These are phyloP conservation scores for Sapayoa aenigma DNA, from an alignment of 2,113 vertebrate species.

Conservation along the genomic window DNA sequence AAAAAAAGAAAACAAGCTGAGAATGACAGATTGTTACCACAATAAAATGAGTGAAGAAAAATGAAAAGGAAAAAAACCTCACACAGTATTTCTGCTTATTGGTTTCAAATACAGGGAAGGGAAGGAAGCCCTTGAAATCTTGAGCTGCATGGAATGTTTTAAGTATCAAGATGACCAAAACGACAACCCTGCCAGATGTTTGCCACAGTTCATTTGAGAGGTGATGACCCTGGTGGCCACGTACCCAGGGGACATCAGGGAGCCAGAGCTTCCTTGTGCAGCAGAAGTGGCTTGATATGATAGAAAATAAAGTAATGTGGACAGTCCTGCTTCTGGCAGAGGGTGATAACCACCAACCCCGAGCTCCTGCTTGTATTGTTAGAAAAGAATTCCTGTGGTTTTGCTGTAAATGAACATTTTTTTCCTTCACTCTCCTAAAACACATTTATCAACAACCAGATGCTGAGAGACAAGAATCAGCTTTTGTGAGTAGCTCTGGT, in stretches of 20 bases:
- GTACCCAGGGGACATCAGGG: fast-evolving
- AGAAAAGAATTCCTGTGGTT: neutral
- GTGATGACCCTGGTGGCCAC: neutral
- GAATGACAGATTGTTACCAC: neutral
- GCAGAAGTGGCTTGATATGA: neutral
- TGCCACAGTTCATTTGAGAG: neutral
- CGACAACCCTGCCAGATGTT: fast-evolving
- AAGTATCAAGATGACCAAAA: neutral
- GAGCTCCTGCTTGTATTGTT: fast-evolving
- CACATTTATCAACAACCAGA: neutral
- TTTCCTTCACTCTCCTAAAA: neutral
- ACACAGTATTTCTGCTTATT: neutral
- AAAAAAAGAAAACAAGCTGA: fast-evolving
- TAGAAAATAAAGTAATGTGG: neutral
- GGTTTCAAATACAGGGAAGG: neutral
- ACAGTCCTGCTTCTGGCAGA: neutral
- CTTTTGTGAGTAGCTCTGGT: neutral
- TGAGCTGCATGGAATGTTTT: fast-evolving
- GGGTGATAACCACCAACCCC: too few species aligned
- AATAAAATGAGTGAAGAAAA: neutral
- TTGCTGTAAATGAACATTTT: neutral
- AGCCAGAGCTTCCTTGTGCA: neutral
- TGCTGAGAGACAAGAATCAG: neutral
- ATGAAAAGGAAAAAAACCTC: fast-evolving
- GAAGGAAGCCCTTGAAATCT: neutral